Conservation (phyloP, 2,113 vertebrate genomes). For the Peromyscus leucopus region DNA sequence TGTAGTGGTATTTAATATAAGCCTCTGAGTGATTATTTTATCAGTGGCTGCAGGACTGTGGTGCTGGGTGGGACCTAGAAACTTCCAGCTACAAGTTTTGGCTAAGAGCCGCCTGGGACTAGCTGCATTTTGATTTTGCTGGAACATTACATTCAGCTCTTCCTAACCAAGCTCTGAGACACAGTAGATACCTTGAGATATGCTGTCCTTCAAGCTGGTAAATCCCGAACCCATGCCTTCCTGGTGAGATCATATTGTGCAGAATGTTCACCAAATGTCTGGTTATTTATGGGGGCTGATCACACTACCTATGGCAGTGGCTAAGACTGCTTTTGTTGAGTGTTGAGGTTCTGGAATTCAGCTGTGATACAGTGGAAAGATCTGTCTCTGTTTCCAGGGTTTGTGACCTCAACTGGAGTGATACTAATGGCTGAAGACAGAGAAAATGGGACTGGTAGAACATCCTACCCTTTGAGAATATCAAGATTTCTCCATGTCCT, state of each 20-base stretch:
- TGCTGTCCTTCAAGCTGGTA: not conserved
- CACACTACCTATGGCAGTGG: not conserved
- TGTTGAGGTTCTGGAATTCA: slow-evolving; percentile 1
- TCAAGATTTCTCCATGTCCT: not conserved
- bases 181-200: not conserved
- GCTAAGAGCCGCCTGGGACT: not conserved
- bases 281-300: not conserved
- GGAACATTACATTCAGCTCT: not conserved
- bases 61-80: too few species aligned
- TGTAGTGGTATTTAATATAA: too few species aligned
- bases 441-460: not conserved
- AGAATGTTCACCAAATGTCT: not conserved
- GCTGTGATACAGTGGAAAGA: accelerated
- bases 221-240: not conserved
- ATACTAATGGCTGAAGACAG: not conserved
- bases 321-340: not conserved
- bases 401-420: not conserved
- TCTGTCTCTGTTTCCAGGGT: not conserved
- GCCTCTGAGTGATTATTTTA: too few species aligned
- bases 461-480: not conserved
- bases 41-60: too few species aligned
- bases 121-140: slow-evolving; percentile 49
- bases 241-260: not conserved
- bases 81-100: not conserved
- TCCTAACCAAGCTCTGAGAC: not conserved